phyloP scores from a whole-genome alignment of 2,797 vertebrate genomes.

The Sparidentex hasta region DNA sequence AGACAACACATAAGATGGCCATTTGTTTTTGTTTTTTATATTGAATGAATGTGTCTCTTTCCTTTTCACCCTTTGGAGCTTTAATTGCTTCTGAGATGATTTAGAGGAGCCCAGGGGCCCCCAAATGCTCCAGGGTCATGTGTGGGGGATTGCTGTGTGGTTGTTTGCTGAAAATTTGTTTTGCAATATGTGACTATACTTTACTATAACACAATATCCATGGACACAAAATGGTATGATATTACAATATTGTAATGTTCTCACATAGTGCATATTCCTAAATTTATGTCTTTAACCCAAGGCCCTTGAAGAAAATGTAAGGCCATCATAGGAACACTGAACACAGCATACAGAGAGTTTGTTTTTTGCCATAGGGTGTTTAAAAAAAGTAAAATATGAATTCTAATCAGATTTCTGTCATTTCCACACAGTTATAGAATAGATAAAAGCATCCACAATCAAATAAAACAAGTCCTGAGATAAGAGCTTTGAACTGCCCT shows the following conservation, averaged over 20 bases:
- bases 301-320: too few relatives aligned
- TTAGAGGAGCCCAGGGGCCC: neutral
- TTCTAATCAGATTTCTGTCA: too few relatives aligned
- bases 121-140: neutral
- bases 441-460: too few relatives aligned
- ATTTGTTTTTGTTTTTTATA: neutral
- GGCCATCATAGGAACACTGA: too few relatives aligned
- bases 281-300: neutral
- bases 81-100: neutral
- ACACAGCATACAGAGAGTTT: too few relatives aligned
- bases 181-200: neutral
- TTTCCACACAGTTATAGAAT: too few relatives aligned
- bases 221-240: neutral
- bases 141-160: neutral
- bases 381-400: too few relatives aligned
- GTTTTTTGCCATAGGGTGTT: too few relatives aligned
- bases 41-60: neutral
- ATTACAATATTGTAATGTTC: too few relatives aligned
- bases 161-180: neutral
- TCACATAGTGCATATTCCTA: neutral
- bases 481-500: too few relatives aligned
- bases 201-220: neutral
- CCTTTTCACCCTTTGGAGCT: too few relatives aligned
- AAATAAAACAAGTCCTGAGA: too few relatives aligned
- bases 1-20: neutral